Evolutionary conservation across 2,113 vertebrate genomes (phyloP), one percentile per base, ranked within the genome.

Genomic region (Epinephelus cyanopodus): DNA sequence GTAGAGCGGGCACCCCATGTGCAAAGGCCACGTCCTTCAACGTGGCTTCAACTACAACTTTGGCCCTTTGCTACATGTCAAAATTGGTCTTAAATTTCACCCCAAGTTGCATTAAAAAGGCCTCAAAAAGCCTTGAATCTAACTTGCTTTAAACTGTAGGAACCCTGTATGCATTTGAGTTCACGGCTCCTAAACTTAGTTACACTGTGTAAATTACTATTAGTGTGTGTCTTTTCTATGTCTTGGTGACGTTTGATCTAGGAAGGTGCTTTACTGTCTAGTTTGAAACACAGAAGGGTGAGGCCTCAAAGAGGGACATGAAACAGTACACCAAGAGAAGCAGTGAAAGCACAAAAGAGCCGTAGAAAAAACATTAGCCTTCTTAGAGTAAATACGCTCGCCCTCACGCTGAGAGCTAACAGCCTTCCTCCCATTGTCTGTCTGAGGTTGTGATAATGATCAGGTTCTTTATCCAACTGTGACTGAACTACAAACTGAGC

Each of bases 341-440:
- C 39, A n/a, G 37, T 73, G 17, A 58, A 87, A 89, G 74, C n/a
- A 80, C 74, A 84, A 81, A 29, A 87, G 73, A 61, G 56, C 63
- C 45, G 74, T 78, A 53, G 27, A 91, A 92, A 88, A 93, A 93
- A 92, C 81, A 87, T 33, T 42, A 73, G 57, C 69, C 23, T 60
- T 65, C 54, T 81, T 80, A 9, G 9, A 45, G 42, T 45, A 66
- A 81, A 84, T 33, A 42, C 1, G 0, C 60, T 67, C 23, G 53
- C 27, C 18, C 33, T 23, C 64, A 85, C 79, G 74, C 79, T 63
- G 19, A 56, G 25, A 60, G n/a, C 61, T 63, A 60, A 65, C 70
- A 45, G 86, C 64, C 88, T 92, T 94, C 92, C 93, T 92, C 58
- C 53, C 48, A 91, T 93, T 94, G 89, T 94, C 63, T 87, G 23